Conservation (phyloP, 2,113 vertebrate species). For the Pampusana beccarii region DNA sequence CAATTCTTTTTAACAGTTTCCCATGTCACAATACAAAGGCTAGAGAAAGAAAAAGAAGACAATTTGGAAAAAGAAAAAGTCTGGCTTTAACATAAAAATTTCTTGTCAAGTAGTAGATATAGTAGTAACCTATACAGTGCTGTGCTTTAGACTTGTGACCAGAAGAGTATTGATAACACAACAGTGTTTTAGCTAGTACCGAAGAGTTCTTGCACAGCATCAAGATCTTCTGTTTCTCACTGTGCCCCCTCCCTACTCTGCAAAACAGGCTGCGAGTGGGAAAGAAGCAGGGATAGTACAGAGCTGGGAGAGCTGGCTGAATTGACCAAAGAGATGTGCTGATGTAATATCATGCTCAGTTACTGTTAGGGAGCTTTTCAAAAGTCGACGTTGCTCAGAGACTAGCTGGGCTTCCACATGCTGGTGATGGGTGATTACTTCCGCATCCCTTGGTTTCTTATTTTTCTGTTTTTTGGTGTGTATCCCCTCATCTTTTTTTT, state of each 20-base stretch:
- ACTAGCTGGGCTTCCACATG: neutral
- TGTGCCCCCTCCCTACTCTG: neutral
- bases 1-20: neutral
- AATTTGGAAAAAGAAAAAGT: neutral
- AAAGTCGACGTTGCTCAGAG: neutral
- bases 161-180: neutral
- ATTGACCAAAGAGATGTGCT: neutral
- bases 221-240: neutral
- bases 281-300: neutral
- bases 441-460: neutral
- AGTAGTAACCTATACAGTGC: accelerated
- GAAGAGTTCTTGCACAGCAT: neutral
- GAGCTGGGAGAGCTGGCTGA: neutral
- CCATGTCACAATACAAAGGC: neutral
- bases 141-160: neutral
- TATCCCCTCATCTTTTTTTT: accelerated
- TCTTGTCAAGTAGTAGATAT: neutral
- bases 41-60: neutral
- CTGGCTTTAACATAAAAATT: neutral
- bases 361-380: neutral
- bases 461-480: neutral
- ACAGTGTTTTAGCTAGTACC: neutral
- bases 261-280: neutral
- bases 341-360: accelerated
- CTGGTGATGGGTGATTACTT: neutral